A percentile compares a stretch with the other conserved stretches of the same genome.
Conservation (phyloP, 2,113 vertebrate species). For the Leuciscus idus region DNA sequence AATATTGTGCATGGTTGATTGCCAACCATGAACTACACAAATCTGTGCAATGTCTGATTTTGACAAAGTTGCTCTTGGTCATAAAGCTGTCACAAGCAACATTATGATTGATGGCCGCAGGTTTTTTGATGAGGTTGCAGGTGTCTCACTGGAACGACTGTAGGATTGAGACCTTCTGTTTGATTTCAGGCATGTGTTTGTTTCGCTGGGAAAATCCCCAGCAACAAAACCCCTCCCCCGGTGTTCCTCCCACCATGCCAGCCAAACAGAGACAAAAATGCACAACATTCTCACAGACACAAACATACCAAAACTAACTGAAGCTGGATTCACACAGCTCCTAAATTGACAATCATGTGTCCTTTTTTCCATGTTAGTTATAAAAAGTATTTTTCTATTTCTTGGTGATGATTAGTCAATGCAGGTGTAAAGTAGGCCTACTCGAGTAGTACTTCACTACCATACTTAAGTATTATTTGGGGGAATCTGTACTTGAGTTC, state of each 20-base stretch:
- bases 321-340: conserved; percentile 29
- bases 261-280: conserved; percentile 41
- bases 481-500: too few relatives aligned
- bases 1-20: not conserved
- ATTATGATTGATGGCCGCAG: conserved; percentile 48
- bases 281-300: conserved; percentile 4
- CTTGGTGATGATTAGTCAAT: not conserved
- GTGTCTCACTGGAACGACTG: conserved; percentile 50
- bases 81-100: conserved; percentile 50
- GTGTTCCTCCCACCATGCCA: conserved; percentile 50
- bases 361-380: not conserved
- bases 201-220: conserved; percentile 61
- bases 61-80: not conserved
- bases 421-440: not conserved
- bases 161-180: conserved; percentile 34
- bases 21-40: not conserved
- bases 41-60: not conserved
- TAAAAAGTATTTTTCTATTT: not conserved
- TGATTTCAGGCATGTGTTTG: conserved; percentile 54
- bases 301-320: conserved; percentile 29
- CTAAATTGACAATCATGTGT: not conserved
- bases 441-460: too few relatives aligned
- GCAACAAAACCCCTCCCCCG: conserved; percentile 44
- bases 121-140: conserved; percentile 48
- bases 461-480: too few relatives aligned